phyloP scores from a whole-genome alignment of 92 coral and sea anemone species.

The Hydrozoanthus gracilis region DNA sequence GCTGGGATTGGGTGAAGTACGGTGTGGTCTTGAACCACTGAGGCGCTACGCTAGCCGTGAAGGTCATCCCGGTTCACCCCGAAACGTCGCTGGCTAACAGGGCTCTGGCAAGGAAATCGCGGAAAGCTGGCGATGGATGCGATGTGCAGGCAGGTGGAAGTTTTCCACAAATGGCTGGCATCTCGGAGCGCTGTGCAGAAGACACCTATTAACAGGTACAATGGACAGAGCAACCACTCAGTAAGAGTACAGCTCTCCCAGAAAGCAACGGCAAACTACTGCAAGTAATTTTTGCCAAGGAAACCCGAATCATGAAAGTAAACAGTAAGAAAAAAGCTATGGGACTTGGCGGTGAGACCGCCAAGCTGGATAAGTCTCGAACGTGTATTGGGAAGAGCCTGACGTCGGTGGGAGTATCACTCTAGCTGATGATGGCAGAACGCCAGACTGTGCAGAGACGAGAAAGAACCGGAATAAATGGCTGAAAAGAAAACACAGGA shows the following conservation, averaged over 20 bases:
- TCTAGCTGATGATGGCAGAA: background rate
- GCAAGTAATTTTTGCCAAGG: background rate
- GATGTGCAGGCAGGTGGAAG: background rate
- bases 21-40: background rate
- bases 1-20: background rate
- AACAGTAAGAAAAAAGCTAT: background rate
- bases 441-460: background rate
- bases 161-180: background rate
- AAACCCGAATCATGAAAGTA: background rate
- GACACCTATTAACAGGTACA: background rate
- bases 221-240: background rate
- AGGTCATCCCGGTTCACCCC: background rate
- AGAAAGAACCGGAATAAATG: background rate
- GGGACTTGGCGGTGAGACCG: background rate
- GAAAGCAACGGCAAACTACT: background rate
- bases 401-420: background rate
- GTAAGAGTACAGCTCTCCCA: background rate
- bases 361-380: background rate
- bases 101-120: background rate
- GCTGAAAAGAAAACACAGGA: background rate
- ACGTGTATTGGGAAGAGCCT: background rate
- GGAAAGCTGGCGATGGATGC: background rate
- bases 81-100: background rate
- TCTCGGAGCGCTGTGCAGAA: background rate
- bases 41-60: background rate